These are phyloP conservation scores for Hyles vespertilio DNA, from an alignment of 1,140 invertebrate genomes.

Conservation along the genomic window DNA sequence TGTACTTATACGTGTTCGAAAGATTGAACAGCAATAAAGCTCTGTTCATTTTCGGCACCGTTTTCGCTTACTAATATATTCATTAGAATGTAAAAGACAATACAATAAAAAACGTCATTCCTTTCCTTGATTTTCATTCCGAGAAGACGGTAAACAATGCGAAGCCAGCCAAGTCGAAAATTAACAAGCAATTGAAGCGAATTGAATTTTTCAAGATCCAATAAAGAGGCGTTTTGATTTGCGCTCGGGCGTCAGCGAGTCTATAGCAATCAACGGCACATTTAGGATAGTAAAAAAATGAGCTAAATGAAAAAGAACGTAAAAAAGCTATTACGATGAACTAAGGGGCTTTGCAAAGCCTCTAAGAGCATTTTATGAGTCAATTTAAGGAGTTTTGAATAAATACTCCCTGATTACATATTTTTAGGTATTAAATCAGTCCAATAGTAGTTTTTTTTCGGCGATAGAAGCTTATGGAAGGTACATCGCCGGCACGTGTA, in stretches of 20 bases:
- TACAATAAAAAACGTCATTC: slow-evolving; percentile 8
- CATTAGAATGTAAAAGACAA: slow-evolving; percentile 2
- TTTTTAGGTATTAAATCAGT: too few species aligned
- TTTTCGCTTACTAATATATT: slow-evolving; percentile 27
- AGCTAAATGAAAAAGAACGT: too few species aligned
- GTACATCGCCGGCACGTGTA: too few species aligned
- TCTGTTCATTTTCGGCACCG: slow-evolving; percentile 23
- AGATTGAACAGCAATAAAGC: slow-evolving; percentile 19
- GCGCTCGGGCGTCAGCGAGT: background rate
- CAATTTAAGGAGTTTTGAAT: too few species aligned
- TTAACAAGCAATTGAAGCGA: slow-evolving; percentile 25
- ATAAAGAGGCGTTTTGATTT: slow-evolving; percentile 16
- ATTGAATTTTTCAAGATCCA: slow-evolving; percentile 28
- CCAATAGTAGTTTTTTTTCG: too few species aligned
- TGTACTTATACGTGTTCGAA: slow-evolving; percentile 36
- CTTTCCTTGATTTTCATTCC: slow-evolving; percentile 12
- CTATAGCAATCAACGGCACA: too few species aligned
- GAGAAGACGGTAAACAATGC: slow-evolving; percentile 14
- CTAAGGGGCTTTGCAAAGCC: too few species aligned
- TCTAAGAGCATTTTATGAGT: too few species aligned
- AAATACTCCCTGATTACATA: too few species aligned
- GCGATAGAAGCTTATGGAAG: too few species aligned
- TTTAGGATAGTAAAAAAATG: too few species aligned
- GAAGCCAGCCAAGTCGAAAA: slow-evolving; percentile 28
- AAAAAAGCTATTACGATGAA: too few species aligned